Evolutionary conservation across 2,797 vertebrate species (phyloP).

Genomic region (Netta rufina): DNA sequence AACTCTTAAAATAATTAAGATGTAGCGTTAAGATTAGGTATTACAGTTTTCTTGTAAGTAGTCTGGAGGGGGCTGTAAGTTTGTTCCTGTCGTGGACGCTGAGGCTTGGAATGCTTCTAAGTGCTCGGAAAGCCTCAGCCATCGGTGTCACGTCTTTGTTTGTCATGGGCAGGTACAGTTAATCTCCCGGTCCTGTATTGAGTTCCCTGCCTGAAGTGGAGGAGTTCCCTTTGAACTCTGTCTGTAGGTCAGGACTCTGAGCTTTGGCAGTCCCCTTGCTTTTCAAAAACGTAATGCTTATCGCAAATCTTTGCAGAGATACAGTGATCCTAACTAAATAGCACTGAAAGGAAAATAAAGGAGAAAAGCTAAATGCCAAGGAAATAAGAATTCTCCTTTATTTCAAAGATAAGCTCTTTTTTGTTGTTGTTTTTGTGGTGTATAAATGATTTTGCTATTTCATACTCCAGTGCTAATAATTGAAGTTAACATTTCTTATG

Average conservation of each 20-base stretch:
- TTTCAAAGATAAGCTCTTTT: not conserved
- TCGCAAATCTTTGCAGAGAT: not conserved
- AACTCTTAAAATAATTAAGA: not conserved
- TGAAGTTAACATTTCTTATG: not conserved
- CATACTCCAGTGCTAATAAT: not conserved
- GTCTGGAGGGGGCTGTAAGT: not conserved
- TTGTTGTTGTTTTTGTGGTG: not conserved
- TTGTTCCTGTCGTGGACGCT: not conserved
- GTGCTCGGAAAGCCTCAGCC: not conserved
- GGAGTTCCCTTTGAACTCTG: not conserved
- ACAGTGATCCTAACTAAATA: not conserved
- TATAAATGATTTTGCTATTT: not conserved
- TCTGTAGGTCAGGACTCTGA: not conserved
- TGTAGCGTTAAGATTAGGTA: not conserved
- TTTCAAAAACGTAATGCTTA: not conserved
- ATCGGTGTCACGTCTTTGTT: not conserved
- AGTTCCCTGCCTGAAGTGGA: not conserved
- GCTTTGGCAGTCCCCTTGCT: not conserved
- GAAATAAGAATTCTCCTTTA: not conserved
- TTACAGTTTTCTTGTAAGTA: not conserved
- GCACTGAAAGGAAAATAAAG: not conserved
- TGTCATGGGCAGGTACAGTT: not conserved
- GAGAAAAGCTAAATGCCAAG: not conserved
- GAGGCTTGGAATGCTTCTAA: not conserved
- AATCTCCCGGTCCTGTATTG: not conserved